These are phyloP conservation scores for Romanogobio albipinnatus DNA, from an alignment of 2,113 vertebrate genomes.

Conservation along the genomic window DNA sequence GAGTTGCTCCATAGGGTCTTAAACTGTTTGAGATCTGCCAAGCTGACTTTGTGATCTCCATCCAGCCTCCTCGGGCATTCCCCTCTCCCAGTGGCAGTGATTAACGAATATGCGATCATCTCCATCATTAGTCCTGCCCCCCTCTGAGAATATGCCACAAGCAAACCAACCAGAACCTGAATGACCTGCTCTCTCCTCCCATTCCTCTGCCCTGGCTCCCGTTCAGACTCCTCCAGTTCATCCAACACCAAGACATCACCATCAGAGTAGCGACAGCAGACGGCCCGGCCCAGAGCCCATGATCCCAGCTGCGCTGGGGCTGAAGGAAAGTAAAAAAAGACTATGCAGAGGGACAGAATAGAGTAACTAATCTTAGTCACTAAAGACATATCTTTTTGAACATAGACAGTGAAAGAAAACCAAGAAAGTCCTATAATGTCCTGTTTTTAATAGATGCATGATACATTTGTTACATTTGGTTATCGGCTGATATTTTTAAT, in stretches of 20 bases:
- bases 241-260: conserved; percentile 47
- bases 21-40: conserved; percentile 59
- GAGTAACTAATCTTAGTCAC: conserved; percentile 21
- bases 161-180: conserved; percentile 58
- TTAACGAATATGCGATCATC: conserved; percentile 62
- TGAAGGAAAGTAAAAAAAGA: background rate
- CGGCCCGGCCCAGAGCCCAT: conserved; percentile 16
- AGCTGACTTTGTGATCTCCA: conserved; percentile 62
- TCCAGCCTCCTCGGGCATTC: conserved; percentile 57
- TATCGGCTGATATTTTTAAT: background rate
- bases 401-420: background rate
- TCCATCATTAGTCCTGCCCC: conserved; percentile 69
- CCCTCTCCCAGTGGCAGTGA: conserved; percentile 62
- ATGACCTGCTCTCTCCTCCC: conserved; percentile 54
- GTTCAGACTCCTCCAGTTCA: conserved; percentile 54
- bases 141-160: conserved; percentile 63
- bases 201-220: conserved; percentile 43
- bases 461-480: background rate
- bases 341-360: background rate
- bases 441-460: background rate
- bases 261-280: conserved; percentile 21
- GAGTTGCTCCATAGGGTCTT: conserved; percentile 45
- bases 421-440: background rate
- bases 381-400: conserved; percentile 27
- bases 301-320: background rate